Evolutionary conservation across 2,888 invertebrate genomes (phyloP), one percentile per base, ranked within the genome.

Genomic region (Lithosia quadra): DNA sequence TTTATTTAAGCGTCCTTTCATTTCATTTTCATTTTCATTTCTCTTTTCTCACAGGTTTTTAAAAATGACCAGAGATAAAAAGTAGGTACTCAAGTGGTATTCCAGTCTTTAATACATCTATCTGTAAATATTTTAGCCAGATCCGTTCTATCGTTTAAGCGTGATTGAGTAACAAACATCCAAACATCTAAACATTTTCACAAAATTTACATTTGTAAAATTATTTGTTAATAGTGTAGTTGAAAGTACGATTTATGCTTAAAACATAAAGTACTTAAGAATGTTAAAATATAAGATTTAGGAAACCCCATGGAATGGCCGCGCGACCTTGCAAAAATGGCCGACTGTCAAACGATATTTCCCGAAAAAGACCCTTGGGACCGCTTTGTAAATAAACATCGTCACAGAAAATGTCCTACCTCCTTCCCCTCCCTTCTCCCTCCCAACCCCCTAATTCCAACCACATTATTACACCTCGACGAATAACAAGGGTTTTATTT

Each of bases 361-460:
- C 11, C 56, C 22, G 22, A 56, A 56, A 56, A 56, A 24, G 56
- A 56, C 56, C 15, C 56, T 49, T 49, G 49, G n/a, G 49, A 49
- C 49, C 49, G 49, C n/a, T 49, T 49, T n/a, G 49, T 49, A 49
- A 49, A 49, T 49, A 49, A 49, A 49, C 8, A 49, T 49, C n/a
- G 49, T 49, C 49, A 49, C 18, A 49, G 49, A 9, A 49, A 49
- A 28, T 4, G 28, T 28, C n/a, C n/a, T 4, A 28, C 28, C 2
- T 5, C 28, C 28, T 8, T n/a, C n/a, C 49, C n/a, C 9, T 9
- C 9, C 49, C n/a, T 18, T 9, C 49, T n/a, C 49, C 18, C 49
- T 9, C 8, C 9, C n/a, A 18, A 49, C 18, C 49, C 49, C 49
- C 49, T 49, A 49, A 49, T 49, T 49, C n/a, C n/a, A n/a, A 3